Evolutionary conservation across 1,140 invertebrate genomes (phyloP).

Genomic region (Luehdorfia chinensis): DNA sequence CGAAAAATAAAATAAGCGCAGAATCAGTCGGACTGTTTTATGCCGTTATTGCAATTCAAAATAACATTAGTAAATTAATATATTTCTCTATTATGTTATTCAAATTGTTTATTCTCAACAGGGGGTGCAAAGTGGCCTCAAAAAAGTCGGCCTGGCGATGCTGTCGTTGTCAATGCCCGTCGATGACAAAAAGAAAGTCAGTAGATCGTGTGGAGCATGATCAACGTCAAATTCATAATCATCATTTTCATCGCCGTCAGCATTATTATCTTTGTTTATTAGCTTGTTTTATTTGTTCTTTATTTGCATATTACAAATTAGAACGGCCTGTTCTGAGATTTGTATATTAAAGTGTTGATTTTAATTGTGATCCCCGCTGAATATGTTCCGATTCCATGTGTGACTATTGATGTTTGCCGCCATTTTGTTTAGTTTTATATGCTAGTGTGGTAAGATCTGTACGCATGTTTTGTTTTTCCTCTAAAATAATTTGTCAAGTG

Average conservation of each 20-base stretch:
- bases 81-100: no score
- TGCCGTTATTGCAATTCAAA: no score
- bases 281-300: no score
- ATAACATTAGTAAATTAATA: no score
- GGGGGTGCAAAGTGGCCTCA: constrained; percentile 59
- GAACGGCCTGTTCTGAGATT: neutral
- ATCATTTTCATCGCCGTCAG: constrained; percentile 2
- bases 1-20: no score
- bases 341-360: neutral
- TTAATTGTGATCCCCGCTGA: neutral
- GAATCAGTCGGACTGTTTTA: no score
- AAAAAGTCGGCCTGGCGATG: constrained; percentile 62
- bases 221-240: constrained; percentile 20
- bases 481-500: no score
- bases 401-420: neutral
- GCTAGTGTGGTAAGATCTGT: neutral
- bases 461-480: neutral
- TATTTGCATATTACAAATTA: no score
- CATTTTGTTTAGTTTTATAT: neutral
- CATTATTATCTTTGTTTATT: constrained; percentile 21
- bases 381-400: neutral
- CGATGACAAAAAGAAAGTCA: constrained; percentile 65
- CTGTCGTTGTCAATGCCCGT: constrained; percentile 56
- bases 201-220: constrained; percentile 51
- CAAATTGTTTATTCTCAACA: constrained; percentile 43